phyloP scores from a whole-genome alignment of 2,888 invertebrate genomes.

The Caenorhabditis japonica region DNA sequence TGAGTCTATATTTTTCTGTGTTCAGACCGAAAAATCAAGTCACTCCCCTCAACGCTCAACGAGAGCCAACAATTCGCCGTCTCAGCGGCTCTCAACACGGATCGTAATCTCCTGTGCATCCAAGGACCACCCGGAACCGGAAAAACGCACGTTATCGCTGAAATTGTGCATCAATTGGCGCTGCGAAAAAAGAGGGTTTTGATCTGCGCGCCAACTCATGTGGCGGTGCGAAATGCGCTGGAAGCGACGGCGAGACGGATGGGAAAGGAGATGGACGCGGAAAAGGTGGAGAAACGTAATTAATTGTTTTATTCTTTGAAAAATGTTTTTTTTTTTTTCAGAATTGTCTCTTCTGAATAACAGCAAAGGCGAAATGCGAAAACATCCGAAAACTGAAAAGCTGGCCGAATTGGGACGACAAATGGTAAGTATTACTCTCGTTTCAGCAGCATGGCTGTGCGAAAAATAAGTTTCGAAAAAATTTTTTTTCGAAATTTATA shows the following conservation, averaged over 20 bases:
- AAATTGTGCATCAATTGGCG: conserved; percentile 49
- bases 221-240: conserved; percentile 59
- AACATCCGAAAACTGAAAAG: neutral
- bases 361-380: conserved; percentile 3
- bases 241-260: conserved; percentile 30
- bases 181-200: conserved; percentile 55
- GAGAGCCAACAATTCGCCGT: conserved; percentile 52
- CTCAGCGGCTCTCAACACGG: conserved; percentile 53
- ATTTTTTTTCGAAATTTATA: too few species aligned
- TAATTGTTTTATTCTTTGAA: too few species aligned
- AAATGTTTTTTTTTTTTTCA: too few species aligned
- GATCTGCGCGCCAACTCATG: conserved; percentile 61
- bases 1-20: too few species aligned
- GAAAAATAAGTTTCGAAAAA: too few species aligned
- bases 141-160: conserved; percentile 64
- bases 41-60: conserved; percentile 35
- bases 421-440: too few species aligned
- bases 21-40: conserved; percentile 22
- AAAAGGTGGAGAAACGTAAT: conserved; percentile 2
- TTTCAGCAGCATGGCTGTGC: too few species aligned
- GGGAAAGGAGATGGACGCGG: neutral
- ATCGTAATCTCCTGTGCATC: conserved; percentile 59
- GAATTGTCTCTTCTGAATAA: conserved; percentile 10
- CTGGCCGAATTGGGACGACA: too few species aligned
- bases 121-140: conserved; percentile 69